Conservation (phyloP, 2,888 invertebrate species). For the Acronicta leporina region DNA sequence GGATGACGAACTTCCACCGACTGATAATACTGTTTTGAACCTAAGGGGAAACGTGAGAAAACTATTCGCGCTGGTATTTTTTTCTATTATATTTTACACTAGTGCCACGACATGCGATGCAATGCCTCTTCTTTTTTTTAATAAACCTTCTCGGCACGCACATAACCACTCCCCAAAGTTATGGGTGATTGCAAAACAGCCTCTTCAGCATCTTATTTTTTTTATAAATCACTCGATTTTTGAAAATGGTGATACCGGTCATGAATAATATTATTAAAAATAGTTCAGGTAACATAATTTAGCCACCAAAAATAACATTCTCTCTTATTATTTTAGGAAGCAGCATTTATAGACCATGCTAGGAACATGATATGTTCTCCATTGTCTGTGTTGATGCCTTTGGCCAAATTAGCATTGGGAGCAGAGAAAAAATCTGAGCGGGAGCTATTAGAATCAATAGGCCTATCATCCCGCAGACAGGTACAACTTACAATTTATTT, state of each 20-base stretch:
- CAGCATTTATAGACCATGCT: slow-evolving; percentile 37
- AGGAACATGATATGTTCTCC: slow-evolving; percentile 72
- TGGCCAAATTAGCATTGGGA: slow-evolving; percentile 72
- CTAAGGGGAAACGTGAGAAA: slow-evolving; percentile 51
- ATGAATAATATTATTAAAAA: too few species aligned
- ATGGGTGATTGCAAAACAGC: too few species aligned
- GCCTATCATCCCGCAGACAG: slow-evolving; percentile 32
- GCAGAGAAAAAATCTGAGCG: slow-evolving; percentile 47
- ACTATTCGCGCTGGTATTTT: slow-evolving; percentile 55
- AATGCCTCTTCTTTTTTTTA: too few species aligned
- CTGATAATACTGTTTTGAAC: slow-evolving; percentile 31
- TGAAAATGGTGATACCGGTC: too few species aligned
- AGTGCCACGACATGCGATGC: too few species aligned
- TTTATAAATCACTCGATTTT: too few species aligned
- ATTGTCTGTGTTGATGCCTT: slow-evolving; percentile 68
- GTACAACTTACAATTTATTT: slow-evolving; percentile 21
- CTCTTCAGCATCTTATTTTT: too few species aligned
- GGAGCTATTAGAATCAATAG: slow-evolving; percentile 64
- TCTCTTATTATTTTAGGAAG: slow-evolving; percentile 51
- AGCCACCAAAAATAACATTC: too few species aligned
- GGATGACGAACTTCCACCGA: not conserved
- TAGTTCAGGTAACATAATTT: too few species aligned
- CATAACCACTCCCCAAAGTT: too few species aligned
- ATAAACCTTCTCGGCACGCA: too few species aligned
- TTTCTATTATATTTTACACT: too few species aligned